A percentile compares a stretch with the other conserved stretches of the same genome.
phyloP scores from a whole-genome alignment of 2,797 vertebrate genomes.

The Microctenopoma stevenorrisi region DNA sequence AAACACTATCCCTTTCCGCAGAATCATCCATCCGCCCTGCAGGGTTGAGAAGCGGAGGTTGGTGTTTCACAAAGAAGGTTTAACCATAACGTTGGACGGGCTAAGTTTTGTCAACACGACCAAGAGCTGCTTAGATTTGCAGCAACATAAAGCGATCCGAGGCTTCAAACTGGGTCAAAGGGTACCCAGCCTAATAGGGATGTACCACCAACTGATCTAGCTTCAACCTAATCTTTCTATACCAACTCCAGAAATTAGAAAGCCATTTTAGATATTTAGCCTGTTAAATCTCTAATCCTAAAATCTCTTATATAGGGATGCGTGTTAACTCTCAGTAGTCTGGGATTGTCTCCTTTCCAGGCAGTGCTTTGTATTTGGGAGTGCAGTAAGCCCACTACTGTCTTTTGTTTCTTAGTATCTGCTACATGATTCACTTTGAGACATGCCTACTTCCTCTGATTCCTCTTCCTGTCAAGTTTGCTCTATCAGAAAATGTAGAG shows the following conservation, averaged over 20 bases:
- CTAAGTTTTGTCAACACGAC: constrained; percentile 69
- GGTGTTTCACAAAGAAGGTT: constrained; percentile 61
- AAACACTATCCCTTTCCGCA: background rate
- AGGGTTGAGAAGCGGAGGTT: constrained; percentile 40
- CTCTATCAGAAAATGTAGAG: constrained; percentile 49
- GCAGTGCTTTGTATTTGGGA: constrained; percentile 10
- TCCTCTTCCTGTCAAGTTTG: constrained; percentile 38
- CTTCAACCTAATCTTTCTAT: constrained; percentile 57
- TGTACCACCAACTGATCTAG: constrained; percentile 57
- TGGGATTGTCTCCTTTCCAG: constrained; percentile 56
- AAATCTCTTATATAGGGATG: constrained; percentile 54
- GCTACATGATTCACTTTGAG: constrained; percentile 8
- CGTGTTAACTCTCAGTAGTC: constrained; percentile 38
- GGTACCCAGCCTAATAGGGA: constrained; percentile 62
- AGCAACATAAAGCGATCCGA: constrained; percentile 51
- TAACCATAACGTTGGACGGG: constrained; percentile 53
- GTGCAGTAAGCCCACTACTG: constrained; percentile 18
- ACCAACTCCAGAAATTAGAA: constrained; percentile 62
- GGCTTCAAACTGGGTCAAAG: constrained; percentile 71
- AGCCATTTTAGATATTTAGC: constrained; percentile 72
- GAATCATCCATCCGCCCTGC: constrained; percentile 53
- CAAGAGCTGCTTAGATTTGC: constrained; percentile 62
- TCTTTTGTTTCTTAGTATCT: constrained; percentile 29
- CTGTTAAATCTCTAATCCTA: constrained; percentile 64
- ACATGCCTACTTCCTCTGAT: constrained; percentile 25